Percentiles rank a stretch among this genome's conserved stretches.
These are phyloP conservation scores for Emydura subglobosa DNA, from an alignment of 2,113 vertebrate genomes.

Conservation along the genomic window DNA sequence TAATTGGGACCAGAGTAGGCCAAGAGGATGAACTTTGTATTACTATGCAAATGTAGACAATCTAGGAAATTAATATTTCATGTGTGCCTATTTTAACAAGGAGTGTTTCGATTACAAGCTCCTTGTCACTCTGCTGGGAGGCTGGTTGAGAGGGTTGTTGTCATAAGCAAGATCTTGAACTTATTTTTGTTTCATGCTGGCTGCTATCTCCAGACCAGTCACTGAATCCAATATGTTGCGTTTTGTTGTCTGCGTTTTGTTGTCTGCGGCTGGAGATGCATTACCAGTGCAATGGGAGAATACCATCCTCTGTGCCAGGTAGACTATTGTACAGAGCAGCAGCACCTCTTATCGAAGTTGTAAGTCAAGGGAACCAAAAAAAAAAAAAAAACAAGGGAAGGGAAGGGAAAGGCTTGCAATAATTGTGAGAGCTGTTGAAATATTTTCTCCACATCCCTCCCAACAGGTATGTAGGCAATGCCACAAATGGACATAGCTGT, in stretches of 20 bases:
- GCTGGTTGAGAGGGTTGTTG: slow-evolving; percentile 43
- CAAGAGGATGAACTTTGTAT: slow-evolving; percentile 75
- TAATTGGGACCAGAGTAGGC: slow-evolving; percentile 68
- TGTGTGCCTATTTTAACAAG: slow-evolving; percentile 59
- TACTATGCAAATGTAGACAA: slow-evolving; percentile 76
- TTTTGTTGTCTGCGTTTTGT: not conserved
- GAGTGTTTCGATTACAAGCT: slow-evolving; percentile 56
- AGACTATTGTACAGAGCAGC: not conserved
- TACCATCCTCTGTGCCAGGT: not conserved
- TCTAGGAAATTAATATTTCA: slow-evolving; percentile 78
- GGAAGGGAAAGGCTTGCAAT: not conserved
- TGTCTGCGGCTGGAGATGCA: slow-evolving; percentile 25
- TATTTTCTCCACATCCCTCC: not conserved
- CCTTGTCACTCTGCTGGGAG: slow-evolving; percentile 45
- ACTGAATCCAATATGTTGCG: not conserved
- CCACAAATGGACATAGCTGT: not conserved
- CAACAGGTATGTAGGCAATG: not conserved
- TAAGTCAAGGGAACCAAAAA: not conserved
- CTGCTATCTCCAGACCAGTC: slow-evolving; percentile 43
- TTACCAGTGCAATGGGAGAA: not conserved
- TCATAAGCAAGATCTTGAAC: slow-evolving; percentile 63
- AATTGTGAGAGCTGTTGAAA: not conserved
- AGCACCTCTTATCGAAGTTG: not conserved
- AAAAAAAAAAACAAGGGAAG: not conserved
- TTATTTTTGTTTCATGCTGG: slow-evolving; percentile 53